Conservation (phyloP, 1,140 invertebrate genomes). For the Chironomus striatipennis region DNA sequence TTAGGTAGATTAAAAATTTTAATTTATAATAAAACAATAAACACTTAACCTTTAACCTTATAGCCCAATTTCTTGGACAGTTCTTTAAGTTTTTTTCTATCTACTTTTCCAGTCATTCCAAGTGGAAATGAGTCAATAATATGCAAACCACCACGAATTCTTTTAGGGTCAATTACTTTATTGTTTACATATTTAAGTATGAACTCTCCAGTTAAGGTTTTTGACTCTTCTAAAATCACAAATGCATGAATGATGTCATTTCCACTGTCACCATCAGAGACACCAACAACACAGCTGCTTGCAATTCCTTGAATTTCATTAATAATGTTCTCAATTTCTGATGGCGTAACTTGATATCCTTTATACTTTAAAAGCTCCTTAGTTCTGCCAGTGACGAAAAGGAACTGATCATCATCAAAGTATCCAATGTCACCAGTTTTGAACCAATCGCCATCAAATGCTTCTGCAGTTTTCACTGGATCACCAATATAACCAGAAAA, state of each 20-base stretch:
- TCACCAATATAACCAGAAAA: not conserved
- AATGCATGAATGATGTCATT: slow-evolving; percentile 51
- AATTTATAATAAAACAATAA: too few species aligned
- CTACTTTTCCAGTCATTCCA: slow-evolving; percentile 54
- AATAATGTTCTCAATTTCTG: slow-evolving; percentile 62
- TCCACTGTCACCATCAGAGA: slow-evolving; percentile 45
- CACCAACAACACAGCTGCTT: slow-evolving; percentile 58
- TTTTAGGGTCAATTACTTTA: slow-evolving; percentile 35
- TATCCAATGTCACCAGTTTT: slow-evolving; percentile 66
- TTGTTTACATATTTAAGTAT: not conserved
- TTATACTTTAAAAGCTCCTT: slow-evolving; percentile 70
- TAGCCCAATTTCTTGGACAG: too few species aligned
- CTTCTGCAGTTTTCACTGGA: not conserved
- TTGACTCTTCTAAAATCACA: slow-evolving; percentile 50
- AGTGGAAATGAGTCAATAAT: slow-evolving; percentile 51
- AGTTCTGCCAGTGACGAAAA: slow-evolving; percentile 58
- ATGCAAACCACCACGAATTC: slow-evolving; percentile 47
- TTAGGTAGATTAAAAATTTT: too few species aligned
- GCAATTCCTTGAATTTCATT: slow-evolving; percentile 49
- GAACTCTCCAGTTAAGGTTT: not conserved
- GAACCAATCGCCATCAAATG: slow-evolving; percentile 49
- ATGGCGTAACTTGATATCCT: slow-evolving; percentile 62
- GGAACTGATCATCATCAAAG: slow-evolving; percentile 52
- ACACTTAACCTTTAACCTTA: too few species aligned
- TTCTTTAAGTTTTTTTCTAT: slow-evolving; percentile 44